phyloP scores from a whole-genome alignment of 2,888 invertebrate species.

The Drymonia ruficornis region DNA sequence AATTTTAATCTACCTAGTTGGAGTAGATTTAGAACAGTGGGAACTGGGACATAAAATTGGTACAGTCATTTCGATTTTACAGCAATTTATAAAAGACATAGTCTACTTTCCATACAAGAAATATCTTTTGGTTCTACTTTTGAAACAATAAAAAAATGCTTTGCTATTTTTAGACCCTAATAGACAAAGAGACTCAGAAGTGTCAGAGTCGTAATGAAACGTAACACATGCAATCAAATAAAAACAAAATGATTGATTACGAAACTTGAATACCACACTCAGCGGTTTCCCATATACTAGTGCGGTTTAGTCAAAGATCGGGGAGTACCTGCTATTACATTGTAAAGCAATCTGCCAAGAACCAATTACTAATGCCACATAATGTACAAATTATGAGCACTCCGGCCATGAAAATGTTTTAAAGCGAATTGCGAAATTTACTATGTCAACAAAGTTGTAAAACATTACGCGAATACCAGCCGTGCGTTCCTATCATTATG shows the following conservation, averaged over 20 bases:
- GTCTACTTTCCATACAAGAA: too few species aligned
- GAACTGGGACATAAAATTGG: background rate
- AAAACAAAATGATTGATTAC: slow-evolving; percentile 1
- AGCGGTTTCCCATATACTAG: background rate
- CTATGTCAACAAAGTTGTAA: slow-evolving; percentile 23
- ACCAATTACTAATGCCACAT: slow-evolving; percentile 14
- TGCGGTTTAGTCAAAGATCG: background rate
- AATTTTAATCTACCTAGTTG: background rate
- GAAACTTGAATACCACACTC: background rate
- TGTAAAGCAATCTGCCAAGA: slow-evolving; percentile 7
- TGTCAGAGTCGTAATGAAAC: too few species aligned
- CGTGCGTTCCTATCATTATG: background rate
- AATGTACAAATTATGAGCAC: slow-evolving; percentile 18
- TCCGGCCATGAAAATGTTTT: slow-evolving; percentile 21
- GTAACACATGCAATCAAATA: background rate
- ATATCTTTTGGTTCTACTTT: too few species aligned
- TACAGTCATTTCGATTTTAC: background rate
- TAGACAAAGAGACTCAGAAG: too few species aligned
- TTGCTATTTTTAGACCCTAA: too few species aligned
- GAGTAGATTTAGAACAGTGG: background rate
- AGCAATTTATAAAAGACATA: too few species aligned
- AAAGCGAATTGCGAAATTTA: slow-evolving; percentile 24
- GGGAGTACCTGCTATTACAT: slow-evolving; percentile 8
- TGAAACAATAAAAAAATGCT: too few species aligned
- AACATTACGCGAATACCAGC: slow-evolving; percentile 6